phyloP scores from a whole-genome alignment of 2,888 invertebrate species.

The Iselma pallidipennis region DNA sequence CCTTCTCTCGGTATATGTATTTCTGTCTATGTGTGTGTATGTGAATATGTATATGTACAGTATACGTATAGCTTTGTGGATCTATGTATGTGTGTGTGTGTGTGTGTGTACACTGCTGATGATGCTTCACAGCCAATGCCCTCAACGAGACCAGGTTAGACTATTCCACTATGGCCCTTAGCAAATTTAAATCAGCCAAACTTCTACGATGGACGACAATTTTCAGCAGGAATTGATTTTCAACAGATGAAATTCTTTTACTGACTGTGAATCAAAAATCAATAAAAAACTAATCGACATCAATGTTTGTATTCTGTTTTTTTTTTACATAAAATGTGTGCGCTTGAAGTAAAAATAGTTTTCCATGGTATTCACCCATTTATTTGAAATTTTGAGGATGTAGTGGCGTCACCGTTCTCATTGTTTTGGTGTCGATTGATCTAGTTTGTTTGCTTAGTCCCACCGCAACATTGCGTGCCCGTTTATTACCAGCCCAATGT shows the following conservation, averaged over 20 bases:
- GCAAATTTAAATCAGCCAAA: background rate
- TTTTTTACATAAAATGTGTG: too few species aligned
- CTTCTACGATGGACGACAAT: background rate
- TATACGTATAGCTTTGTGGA: too few species aligned
- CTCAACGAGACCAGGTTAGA: conserved; percentile 13
- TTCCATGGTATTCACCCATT: too few species aligned
- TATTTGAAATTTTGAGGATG: too few species aligned
- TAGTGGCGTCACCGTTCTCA: too few species aligned
- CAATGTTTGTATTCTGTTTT: too few species aligned
- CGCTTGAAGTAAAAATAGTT: too few species aligned
- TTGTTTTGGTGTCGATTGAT: too few species aligned
- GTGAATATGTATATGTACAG: background rate
- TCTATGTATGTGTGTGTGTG: conserved; percentile 16
- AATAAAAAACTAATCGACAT: too few species aligned
- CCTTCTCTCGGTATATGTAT: background rate
- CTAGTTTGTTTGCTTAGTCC: conserved; percentile 16
- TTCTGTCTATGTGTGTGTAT: background rate
- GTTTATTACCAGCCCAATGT: conserved; percentile 26
- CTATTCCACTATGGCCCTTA: background rate
- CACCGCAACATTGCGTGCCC: conserved; percentile 25
- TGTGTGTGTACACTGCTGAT: conserved; percentile 7
- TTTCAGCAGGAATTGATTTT: background rate
- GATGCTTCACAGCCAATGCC: conserved; percentile 17
- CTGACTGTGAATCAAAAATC: too few species aligned
- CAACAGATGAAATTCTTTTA: background rate